phyloP scores from a whole-genome alignment of 2,797 vertebrate genomes.

The Pelobates cultripes region DNA sequence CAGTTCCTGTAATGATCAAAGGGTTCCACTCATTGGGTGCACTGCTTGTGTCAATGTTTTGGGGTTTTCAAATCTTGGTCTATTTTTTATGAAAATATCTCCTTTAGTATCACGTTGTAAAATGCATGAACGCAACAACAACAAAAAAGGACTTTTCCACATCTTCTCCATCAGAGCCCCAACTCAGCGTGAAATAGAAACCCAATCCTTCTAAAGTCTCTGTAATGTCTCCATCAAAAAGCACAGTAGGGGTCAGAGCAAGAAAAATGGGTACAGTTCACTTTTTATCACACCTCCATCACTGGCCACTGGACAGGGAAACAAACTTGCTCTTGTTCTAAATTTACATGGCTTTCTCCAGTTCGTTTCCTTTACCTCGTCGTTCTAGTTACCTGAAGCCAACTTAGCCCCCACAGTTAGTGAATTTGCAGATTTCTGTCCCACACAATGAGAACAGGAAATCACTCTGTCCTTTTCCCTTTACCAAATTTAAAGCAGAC shows the following conservation, averaged over 20 bases:
- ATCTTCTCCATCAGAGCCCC: background rate
- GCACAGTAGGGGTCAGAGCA: background rate
- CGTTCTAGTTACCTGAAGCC: conserved; percentile 2
- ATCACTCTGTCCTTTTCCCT: conserved; percentile 18
- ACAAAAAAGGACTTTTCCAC: no score
- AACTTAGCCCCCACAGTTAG: background rate
- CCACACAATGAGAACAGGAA: conserved; percentile 38
- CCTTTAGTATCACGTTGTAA: no score
- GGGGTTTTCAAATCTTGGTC: no score
- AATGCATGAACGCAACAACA: no score
- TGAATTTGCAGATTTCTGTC: conserved; percentile 14
- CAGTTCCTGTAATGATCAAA: no score
- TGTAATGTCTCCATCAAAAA: background rate
- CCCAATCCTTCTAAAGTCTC: conserved; percentile 1
- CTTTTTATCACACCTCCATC: background rate
- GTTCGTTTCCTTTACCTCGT: background rate
- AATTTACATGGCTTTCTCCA: background rate
- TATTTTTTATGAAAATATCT: no score
- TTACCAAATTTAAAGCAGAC: conserved; percentile 20
- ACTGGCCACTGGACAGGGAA: background rate
- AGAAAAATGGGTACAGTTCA: background rate
- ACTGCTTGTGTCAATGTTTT: no score
- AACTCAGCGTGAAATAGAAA: background rate
- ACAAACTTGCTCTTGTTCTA: background rate
- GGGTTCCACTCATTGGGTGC: no score